Evolutionary conservation across 92 coral and sea anemone genomes (phyloP).

Genomic region (Paramuricea clavata): DNA sequence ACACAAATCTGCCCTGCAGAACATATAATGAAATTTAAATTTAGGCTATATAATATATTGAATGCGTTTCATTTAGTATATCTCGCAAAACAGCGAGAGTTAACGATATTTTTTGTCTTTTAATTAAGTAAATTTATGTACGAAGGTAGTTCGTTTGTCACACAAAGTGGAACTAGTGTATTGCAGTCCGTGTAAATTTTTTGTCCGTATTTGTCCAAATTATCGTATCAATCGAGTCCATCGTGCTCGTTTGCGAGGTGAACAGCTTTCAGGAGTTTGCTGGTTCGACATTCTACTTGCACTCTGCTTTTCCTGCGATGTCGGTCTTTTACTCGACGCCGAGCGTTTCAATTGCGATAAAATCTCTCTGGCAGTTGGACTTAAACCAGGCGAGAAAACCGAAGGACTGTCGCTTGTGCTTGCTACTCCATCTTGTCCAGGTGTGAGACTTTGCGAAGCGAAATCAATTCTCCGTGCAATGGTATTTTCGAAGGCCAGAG

Average conservation of each 20-base stretch:
- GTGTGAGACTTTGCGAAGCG: constrained; percentile 2
- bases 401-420: not conserved
- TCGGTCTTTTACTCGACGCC: not conserved
- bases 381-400: not conserved
- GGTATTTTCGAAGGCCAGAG: not conserved
- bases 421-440: not conserved
- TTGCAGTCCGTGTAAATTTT: not conserved
- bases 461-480: constrained; percentile 10
- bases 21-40: not conserved
- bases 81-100: not conserved
- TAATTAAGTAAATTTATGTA: not conserved
- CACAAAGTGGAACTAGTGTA: not conserved
- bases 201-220: not conserved
- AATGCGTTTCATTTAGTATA: not conserved
- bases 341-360: not conserved
- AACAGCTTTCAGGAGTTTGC: not conserved
- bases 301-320: not conserved
- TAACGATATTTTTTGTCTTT: not conserved
- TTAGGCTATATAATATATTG: not conserved
- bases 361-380: constrained; percentile 17
- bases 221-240: not conserved
- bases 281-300: not conserved
- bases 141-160: not conserved
- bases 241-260: not conserved
- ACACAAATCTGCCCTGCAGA: constrained; percentile 14